Base-by-base conservation (phyloP, 2,113 vertebrate species). In the Catagonus wagneri region DNA sequence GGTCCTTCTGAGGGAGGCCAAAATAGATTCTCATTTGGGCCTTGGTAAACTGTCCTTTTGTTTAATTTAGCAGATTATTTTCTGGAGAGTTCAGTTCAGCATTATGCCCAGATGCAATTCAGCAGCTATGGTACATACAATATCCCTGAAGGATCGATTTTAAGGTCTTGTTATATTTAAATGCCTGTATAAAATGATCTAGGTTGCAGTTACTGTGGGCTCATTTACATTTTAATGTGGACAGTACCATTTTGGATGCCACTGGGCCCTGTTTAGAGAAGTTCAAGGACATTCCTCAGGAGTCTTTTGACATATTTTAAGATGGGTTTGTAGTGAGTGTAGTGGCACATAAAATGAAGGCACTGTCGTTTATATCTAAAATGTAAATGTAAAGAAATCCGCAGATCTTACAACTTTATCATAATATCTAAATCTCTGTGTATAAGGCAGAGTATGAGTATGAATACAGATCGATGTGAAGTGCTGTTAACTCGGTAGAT, bases 171-270 rank as follows among this genome's bases (percentile, higher is more conserved):
- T 90, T 97, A 65, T 90, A 83, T 81, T 95, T 97, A 91, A 98
- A 96, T 56, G 90, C 14, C 58, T 85, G 56, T 78, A 89, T 92
- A 78, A 96, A 96, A 76, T 80, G 89, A 90, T 92, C 32, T 84
- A 61, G 39, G 13, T 94, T 97, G 58, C 66, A 89, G 6, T 96
- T 95, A 74, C 16, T 63, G 44, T 0, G 0, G 65, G 25, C 88
- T 97, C 4, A 95, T 98, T 98, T 98, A 22, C 76, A 96, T 97
- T 97, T 98, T 96, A 96, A 75, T 83, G 83, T 29, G 25, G 93
- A 65, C 50, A 71, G 81, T 94, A 78, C 12, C 27, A 79, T 90
- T 97, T 83, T 96, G 61, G 27, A 83, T 97, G 76, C n/a, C 69
- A 89, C 0, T 87, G 85, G 65, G 61, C 32, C 52, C 34, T 94